Evolutionary conservation across 2,888 invertebrate species (phyloP), one percentile per base, ranked within the genome.

Genomic region (Morpho helenor): DNA sequence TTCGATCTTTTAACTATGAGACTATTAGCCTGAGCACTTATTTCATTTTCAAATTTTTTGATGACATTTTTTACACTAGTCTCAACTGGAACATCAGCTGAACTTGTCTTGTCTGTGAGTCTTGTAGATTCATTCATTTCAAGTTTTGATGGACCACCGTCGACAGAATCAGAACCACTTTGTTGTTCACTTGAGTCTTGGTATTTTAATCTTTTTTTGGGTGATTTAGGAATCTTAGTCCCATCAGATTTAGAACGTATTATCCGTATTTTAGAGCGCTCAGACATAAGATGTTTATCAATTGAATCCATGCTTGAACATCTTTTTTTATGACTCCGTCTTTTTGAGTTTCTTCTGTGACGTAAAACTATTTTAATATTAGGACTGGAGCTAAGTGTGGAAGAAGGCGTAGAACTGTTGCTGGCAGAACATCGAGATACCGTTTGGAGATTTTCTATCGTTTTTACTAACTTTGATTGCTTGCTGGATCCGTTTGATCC

Each of bases 381-480:
- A 58, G 91, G 86, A 70, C 88, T 88, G 40, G 89, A 84, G 64
- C 86, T 86, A 7, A 88, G 79, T 1, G 88, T 87, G 8, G 87
- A 87, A 3, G 91, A 84, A 3, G 89, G 87, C 1, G 89, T 87
- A n/a, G 89, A 89, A 62, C 80, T 87, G 58, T 83, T 87, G 64
- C 85, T 88, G 22, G 76, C 76, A 3, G 82, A 78, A 68, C 76
- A 75, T 60, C 79, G 72, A 31, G 82, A 75, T 8, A 71, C 74
- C 44, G 78, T 72, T 62, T 84, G 80, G 60, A 82, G 65, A 60
- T 84, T 80, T 91, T 92, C 76, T 86, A 92, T 77, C 73, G 91
- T 83, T 69, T 92, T 92, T 31, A 78, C 80, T 55, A 93, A 84
- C 76, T 92, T 93, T 6, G 92, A 87, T 71, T 92, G 92, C 65